phyloP scores from a whole-genome alignment of 1,140 invertebrate species.

The Acromyrmex heyeri region DNA sequence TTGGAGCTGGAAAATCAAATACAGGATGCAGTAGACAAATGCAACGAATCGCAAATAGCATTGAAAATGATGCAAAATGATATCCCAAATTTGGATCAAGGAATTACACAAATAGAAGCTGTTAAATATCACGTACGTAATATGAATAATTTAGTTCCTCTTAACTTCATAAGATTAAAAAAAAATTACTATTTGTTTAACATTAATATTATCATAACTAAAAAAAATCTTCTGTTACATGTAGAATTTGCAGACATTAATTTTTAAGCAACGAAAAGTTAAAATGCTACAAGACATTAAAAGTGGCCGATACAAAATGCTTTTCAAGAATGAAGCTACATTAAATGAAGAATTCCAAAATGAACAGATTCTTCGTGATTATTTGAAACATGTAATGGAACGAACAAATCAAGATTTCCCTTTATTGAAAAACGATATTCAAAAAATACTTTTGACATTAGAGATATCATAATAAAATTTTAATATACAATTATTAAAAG shows the following conservation, averaged over 20 bases:
- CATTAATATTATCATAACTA: constrained; percentile 16
- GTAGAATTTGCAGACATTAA: constrained; percentile 88
- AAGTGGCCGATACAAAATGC: constrained; percentile 84
- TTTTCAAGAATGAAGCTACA: constrained; percentile 84
- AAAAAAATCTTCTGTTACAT: constrained; percentile 49
- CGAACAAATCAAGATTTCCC: constrained; percentile 88
- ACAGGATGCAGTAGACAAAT: constrained; percentile 73
- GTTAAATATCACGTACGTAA: constrained; percentile 83
- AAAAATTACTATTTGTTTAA: constrained; percentile 32
- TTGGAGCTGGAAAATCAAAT: constrained; percentile 73
- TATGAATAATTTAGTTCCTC: not conserved
- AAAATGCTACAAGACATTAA: constrained; percentile 87
- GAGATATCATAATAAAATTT: constrained; percentile 71
- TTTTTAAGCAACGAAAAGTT: constrained; percentile 88
- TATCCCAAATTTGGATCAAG: constrained; percentile 84
- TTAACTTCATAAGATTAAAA: constrained; percentile 18
- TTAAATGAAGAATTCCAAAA: constrained; percentile 86
- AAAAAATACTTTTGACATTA: constrained; percentile 87
- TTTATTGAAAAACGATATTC: constrained; percentile 84
- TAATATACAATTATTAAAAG: constrained; percentile 39
- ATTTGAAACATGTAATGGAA: constrained; percentile 87
- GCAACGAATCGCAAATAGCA: constrained; percentile 74
- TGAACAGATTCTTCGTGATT: constrained; percentile 85
- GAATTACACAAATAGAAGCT: constrained; percentile 84
- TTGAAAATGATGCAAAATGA: constrained; percentile 78